Base-by-base conservation (phyloP, 92 coral and sea anemone genomes). In the Scolanthus callimorphus region DNA sequence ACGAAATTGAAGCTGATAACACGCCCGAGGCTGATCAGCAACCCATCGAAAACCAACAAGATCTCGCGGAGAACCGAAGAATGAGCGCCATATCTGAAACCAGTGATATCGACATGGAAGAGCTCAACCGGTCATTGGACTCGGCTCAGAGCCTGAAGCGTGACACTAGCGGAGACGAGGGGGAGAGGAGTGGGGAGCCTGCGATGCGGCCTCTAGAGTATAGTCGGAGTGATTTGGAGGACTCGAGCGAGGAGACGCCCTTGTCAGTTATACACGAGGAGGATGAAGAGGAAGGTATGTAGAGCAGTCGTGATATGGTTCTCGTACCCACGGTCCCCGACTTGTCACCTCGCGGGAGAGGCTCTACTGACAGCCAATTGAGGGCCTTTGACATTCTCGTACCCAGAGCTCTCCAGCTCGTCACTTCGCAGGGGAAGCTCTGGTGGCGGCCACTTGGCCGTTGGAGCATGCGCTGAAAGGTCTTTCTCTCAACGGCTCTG, bases 241-340 rank as follows among this genome's bases (percentile, higher is more conserved):
- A 81, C 59, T 77, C 82, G n/a, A 86, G 95, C 29, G 92, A 81
- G 28, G 34, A 69, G 20, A 48, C 67, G 3, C 81, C 83, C 1
- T 71, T 94, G 30, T 94, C 99, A 15, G 90, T 94, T 28, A 94
- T 94, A 20, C 80, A 88, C 27, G 99, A 94, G 59, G 97, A 88
- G 29, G 97, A 91, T 26, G 97, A 82, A 51, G 97, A 76, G 39
- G 85, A 76, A 20, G 24, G 15, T 50, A n/a, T n/a, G n/a, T n/a
- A n/a, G n/a, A n/a, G n/a, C n/a, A n/a, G n/a, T n/a, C n/a, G n/a
- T n/a, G n/a, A n/a, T n/a, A n/a, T n/a, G n/a, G n/a, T n/a, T n/a
- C n/a, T n/a, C n/a, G n/a, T n/a, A n/a, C n/a, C n/a, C n/a, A n/a
- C n/a, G n/a, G n/a, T n/a, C n/a, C n/a, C n/a, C n/a, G n/a, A n/a